A percentile compares a stretch with the other conserved stretches of the same genome.
phyloP scores from a whole-genome alignment of 2,797 vertebrate genomes.

The Melanotaenia parkinsoni region DNA sequence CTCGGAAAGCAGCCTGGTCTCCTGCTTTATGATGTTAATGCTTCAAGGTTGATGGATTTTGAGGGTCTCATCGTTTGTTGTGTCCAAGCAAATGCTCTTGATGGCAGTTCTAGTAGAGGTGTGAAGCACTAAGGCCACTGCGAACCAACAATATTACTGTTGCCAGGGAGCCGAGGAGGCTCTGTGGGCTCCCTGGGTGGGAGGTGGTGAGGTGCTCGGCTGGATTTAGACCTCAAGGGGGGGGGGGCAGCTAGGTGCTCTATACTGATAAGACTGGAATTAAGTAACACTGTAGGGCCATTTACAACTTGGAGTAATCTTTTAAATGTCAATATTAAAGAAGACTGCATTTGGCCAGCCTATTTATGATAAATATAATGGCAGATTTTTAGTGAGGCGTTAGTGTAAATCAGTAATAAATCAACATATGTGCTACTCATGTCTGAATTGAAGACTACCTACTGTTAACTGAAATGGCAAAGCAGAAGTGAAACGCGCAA shows the following conservation, averaged over 20 bases:
- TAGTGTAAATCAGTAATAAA: slow-evolving; percentile 1
- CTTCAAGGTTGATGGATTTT: background rate
- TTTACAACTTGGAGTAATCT: slow-evolving; percentile 39
- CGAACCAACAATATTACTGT: slow-evolving; percentile 25
- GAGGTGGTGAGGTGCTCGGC: slow-evolving; percentile 73
- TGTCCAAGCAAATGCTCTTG: background rate
- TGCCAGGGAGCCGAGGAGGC: slow-evolving; percentile 42
- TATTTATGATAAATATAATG: background rate
- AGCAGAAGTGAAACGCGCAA: slow-evolving; percentile 17
- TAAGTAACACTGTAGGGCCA: slow-evolving; percentile 31
- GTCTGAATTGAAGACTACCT: slow-evolving; percentile 3
- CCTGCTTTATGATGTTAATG: background rate
- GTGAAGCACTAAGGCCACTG: background rate
- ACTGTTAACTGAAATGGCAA: slow-evolving; percentile 15
- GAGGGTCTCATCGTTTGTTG: background rate
- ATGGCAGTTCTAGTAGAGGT: slow-evolving; percentile 2
- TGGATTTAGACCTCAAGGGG: slow-evolving; percentile 76
- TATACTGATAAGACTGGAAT: slow-evolving; percentile 60
- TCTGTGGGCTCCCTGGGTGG: slow-evolving; percentile 18
- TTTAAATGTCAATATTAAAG: slow-evolving; percentile 43
- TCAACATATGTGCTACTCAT: background rate
- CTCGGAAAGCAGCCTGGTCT: slow-evolving; percentile 3
- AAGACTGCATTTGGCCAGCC: background rate
- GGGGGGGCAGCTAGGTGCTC: slow-evolving; percentile 43
- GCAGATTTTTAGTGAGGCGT: background rate